A percentile compares a stretch with the other conserved stretches of the same genome.
Evolutionary conservation across 2,797 vertebrate genomes (phyloP).

Genomic region (Tokudaia muenninki): DNA sequence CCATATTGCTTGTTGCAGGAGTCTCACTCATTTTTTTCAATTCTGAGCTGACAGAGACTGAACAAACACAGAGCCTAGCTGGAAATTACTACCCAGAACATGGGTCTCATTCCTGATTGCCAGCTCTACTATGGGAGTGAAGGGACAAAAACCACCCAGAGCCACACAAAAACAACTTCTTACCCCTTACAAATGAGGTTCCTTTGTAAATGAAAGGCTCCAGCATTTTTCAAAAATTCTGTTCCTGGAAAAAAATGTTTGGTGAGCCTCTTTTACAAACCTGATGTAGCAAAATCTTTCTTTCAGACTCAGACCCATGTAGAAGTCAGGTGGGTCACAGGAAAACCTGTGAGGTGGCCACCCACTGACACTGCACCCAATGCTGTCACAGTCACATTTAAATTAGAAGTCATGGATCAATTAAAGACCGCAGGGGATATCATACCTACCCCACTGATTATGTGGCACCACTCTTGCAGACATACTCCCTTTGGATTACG

Average conservation of each 20-base stretch:
- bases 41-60: conserved; percentile 75
- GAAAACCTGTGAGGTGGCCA: not conserved
- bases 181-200: not conserved
- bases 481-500: conserved; percentile 40
- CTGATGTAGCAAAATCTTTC: not conserved
- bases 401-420: not conserved
- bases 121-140: conserved; percentile 47
- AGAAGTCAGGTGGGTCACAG: conserved; percentile 12
- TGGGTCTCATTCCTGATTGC: conserved; percentile 55
- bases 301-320: conserved; percentile 45
- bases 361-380: not conserved
- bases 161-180: conserved; percentile 64
- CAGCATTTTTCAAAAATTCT: conserved; percentile 62
- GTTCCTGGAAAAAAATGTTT: conserved; percentile 59
- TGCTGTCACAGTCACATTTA: not conserved
- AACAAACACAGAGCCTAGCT: conserved; percentile 66
- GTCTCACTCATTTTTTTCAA: conserved; percentile 80
- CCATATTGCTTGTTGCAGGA: conserved; percentile 65
- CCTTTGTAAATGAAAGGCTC: not conserved
- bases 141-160: conserved; percentile 60
- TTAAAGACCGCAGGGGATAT: not conserved
- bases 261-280: not conserved
- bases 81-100: conserved; percentile 76
- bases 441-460: not conserved
- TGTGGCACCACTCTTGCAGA: not conserved